Evolutionary conservation across 2,113 vertebrate species (phyloP).

Genomic region (Malaclemys terrapin): DNA sequence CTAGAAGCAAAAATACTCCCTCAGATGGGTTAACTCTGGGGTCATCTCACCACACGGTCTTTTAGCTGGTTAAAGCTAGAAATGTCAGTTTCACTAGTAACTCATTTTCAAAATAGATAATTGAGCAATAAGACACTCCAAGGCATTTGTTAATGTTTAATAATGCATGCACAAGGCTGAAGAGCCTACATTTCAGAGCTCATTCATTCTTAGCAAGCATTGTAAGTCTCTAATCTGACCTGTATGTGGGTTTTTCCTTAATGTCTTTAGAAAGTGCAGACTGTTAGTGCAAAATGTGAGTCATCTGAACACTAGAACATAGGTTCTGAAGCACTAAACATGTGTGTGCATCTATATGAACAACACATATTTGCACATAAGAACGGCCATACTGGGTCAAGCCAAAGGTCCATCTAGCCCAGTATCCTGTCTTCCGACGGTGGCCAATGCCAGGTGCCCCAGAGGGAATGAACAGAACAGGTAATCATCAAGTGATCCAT

Average conservation of each 20-base stretch:
- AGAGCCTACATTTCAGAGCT: not conserved
- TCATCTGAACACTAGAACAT: not conserved
- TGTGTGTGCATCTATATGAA: not conserved
- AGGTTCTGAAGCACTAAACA: not conserved
- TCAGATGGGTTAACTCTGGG: not conserved
- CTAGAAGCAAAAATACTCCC: not conserved
- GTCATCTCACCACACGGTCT: not conserved
- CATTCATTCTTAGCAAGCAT: not conserved
- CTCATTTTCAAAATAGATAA: conserved; percentile 46
- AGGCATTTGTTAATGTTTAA: conserved; percentile 37
- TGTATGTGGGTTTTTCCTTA: not conserved
- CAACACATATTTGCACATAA: not conserved
- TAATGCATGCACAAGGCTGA: not conserved
- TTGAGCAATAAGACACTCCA: conserved; percentile 7
- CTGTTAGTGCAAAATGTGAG: not conserved
- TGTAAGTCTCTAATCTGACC: not conserved
- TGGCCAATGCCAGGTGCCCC: too few relatives aligned
- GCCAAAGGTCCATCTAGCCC: too few relatives aligned
- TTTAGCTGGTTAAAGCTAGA: conserved; percentile 10
- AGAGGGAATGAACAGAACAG: too few relatives aligned
- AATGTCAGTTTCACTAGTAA: conserved; percentile 18
- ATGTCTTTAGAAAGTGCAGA: not conserved
- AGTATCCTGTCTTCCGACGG: too few relatives aligned
- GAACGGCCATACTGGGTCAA: too few relatives aligned
- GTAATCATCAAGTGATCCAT: too few relatives aligned